These are phyloP conservation scores for Pammene aurita DNA, from an alignment of 2,888 invertebrate species.

Conservation along the genomic window DNA sequence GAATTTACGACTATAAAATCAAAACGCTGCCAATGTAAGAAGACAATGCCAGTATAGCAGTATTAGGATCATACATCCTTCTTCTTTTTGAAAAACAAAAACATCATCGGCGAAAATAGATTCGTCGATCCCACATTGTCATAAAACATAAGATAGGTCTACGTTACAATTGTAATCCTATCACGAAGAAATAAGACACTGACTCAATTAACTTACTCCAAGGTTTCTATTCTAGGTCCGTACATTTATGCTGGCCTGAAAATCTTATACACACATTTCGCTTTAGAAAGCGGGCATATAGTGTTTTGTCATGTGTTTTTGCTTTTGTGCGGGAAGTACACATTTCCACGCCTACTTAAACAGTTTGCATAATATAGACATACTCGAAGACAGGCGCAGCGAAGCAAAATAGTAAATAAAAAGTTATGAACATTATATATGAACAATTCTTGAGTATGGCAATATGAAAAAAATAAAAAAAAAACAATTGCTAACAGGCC, in stretches of 20 bases:
- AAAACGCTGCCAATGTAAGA: conserved; percentile 35
- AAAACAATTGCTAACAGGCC: too few species aligned
- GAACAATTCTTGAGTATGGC: background rate
- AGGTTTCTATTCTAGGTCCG: conserved; percentile 14
- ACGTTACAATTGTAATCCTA: conserved; percentile 11
- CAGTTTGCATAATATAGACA: conserved; percentile 36
- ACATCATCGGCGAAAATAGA: conserved; percentile 51
- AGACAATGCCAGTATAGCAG: background rate
- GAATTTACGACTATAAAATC: conserved; percentile 60
- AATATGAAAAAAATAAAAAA: too few species aligned
- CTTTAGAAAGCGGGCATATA: conserved; percentile 38
- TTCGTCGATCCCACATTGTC: conserved; percentile 56
- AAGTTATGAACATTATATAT: conserved; percentile 18
- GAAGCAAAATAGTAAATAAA: conserved; percentile 28
- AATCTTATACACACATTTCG: conserved; percentile 38
- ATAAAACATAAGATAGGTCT: conserved; percentile 50
- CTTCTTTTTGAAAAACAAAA: background rate
- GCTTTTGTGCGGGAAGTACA: conserved; percentile 36
- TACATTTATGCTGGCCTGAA: conserved; percentile 36
- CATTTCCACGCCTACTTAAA: conserved; percentile 29
- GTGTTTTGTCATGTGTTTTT: conserved; percentile 28
- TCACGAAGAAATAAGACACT: conserved; percentile 4
- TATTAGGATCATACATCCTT: conserved; percentile 3
- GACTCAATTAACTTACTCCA: conserved; percentile 7
- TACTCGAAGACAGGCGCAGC: conserved; percentile 17